Conservation (phyloP, 1,140 invertebrate genomes). For the Chironomus striatipennis region DNA sequence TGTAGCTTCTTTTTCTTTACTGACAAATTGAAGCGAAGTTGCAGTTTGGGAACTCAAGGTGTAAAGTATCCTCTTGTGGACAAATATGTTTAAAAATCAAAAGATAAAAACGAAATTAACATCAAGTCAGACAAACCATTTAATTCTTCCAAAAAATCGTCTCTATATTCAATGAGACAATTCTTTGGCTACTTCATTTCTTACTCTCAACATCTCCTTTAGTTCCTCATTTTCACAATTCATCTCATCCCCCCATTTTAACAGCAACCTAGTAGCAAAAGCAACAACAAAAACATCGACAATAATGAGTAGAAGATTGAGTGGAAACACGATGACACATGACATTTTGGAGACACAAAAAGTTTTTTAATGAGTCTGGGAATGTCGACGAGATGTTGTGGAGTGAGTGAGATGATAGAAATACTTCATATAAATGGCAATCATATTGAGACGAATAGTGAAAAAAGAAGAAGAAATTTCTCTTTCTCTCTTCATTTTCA, state of each 20-base stretch:
- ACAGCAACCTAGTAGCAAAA: too few relatives aligned
- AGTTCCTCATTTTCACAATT: too few relatives aligned
- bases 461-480: not conserved
- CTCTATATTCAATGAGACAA: too few relatives aligned
- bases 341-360: not conserved
- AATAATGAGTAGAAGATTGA: not conserved
- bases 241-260: too few relatives aligned
- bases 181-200: too few relatives aligned
- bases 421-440: not conserved
- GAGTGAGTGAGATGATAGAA: not conserved
- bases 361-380: conserved; percentile 1
- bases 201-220: too few relatives aligned
- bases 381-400: not conserved
- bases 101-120: too few relatives aligned
- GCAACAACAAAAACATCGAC: not conserved
- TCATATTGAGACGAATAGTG: not conserved
- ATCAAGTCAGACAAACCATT: not conserved
- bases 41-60: too few relatives aligned
- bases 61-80: too few relatives aligned
- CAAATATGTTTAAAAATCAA: too few relatives aligned
- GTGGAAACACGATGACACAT: conserved; percentile 1
- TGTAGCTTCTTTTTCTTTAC: not conserved
- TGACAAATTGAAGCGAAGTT: too few relatives aligned
- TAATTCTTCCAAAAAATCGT: not conserved
- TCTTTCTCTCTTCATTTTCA: not conserved